Conservation (phyloP, 2,797 vertebrate species). For the Sebastes iracundus region DNA sequence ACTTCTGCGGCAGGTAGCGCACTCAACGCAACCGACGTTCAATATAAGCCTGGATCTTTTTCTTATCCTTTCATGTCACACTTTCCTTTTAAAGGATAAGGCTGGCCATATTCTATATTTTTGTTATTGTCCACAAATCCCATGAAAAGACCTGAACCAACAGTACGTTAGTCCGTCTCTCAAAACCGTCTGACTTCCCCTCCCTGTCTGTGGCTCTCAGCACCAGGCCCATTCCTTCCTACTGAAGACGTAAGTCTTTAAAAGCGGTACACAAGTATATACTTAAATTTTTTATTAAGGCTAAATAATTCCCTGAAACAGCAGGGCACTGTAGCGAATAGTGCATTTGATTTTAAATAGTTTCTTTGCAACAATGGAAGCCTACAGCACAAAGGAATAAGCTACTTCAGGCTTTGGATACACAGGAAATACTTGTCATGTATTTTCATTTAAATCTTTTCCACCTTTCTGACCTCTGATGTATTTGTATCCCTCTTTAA, state of each 20-base stretch:
- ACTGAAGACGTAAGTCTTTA: neutral
- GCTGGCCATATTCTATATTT: neutral
- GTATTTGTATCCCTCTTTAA: neutral
- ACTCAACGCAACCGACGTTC: neutral
- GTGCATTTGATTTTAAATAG: neutral
- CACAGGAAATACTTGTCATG: neutral
- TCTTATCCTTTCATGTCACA: neutral
- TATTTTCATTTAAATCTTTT: neutral
- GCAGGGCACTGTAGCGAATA: neutral
- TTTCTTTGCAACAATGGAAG: neutral
- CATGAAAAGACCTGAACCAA: neutral
- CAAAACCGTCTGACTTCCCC: neutral
- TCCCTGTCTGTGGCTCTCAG: neutral
- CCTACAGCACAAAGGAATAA: neutral
- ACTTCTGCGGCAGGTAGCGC: conserved; percentile 90
- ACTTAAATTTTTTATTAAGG: neutral
- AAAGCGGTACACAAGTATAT: neutral
- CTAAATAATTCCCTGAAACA: neutral
- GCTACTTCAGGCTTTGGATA: neutral
- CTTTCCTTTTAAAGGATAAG: neutral
- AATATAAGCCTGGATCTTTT: neutral
- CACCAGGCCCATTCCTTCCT: neutral
- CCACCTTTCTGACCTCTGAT: neutral
- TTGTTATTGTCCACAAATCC: neutral
- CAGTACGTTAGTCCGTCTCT: no score